These are phyloP conservation scores for Tetraodon nigroviridis DNA, from an alignment of 2,113 vertebrate genomes.

Conservation along the genomic window DNA sequence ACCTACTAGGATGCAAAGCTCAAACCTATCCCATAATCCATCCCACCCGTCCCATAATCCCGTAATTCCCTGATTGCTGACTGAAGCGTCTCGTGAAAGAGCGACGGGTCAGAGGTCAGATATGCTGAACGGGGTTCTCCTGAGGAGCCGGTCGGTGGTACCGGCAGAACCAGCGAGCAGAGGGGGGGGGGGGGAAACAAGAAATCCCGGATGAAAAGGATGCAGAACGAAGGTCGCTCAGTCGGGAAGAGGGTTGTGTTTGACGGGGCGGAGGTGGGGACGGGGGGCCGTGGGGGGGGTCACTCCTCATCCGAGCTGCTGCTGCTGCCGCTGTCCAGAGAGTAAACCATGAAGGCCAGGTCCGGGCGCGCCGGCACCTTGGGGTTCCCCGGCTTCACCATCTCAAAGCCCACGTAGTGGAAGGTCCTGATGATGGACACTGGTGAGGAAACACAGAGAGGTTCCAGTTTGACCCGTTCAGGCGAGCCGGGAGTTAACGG, in stretches of 20 bases:
- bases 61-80: not conserved
- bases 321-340: constrained; percentile 88
- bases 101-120: constrained; percentile 36
- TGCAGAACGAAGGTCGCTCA: constrained; percentile 15
- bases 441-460: constrained; percentile 47
- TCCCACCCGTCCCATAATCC: not conserved
- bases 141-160: constrained; percentile 21
- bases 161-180: not conserved
- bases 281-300: constrained; percentile 20
- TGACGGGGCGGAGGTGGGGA: not conserved
- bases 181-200: too few species aligned
- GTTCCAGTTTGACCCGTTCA: not conserved
- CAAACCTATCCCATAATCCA: constrained; percentile 16
- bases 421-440: constrained; percentile 93
- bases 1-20: constrained; percentile 15
- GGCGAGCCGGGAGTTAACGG: not conserved
- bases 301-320: constrained; percentile 91
- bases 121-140: constrained; percentile 37
- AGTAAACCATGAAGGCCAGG: constrained; percentile 94
- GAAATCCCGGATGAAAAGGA: constrained; percentile 19
- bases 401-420: constrained; percentile 96
- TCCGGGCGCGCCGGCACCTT: constrained; percentile 85
- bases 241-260: constrained; percentile 1
- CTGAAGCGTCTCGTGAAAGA: constrained; percentile 16
- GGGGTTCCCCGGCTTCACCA: constrained; percentile 90